Evolutionary conservation across 2,797 vertebrate genomes (phyloP), one percentile per base, ranked within the genome.

Genomic region (Coregonus ussuriensis): DNA sequence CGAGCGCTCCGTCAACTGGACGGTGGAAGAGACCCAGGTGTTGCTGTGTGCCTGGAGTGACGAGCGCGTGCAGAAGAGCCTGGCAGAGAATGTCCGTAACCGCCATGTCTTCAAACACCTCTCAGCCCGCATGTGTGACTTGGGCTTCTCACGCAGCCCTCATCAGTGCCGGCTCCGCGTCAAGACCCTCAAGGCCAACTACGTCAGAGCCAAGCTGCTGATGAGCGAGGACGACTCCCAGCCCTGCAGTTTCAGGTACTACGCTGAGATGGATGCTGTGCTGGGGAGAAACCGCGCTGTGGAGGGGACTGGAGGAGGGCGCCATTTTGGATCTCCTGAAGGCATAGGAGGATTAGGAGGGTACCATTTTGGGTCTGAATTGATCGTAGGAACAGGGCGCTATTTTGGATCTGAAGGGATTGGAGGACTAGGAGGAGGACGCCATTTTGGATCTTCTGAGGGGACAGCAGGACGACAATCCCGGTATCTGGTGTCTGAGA

Each of bases 141-240:
- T 89, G 88, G 91, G 90, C 1, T 92, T 91, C 80, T 82, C 78
- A 1, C 82, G 91, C 0, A 91, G 89, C 66, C 89, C 91, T 0
- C 90, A 91, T 81, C 91, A 92, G 79, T 92, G 91, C 33, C 84
- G 90, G 0, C 87, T 92, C 0, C 85, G 91, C 0, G 91, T 92
- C 15, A 92, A 92, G 77, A 92, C 91, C 0, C 87, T 92, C 16
- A 92, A 92, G 78, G 91, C 91, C 0, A 91, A 91, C 79, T 92
- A 92, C 0, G 88, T 86, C 7, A 78, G 89, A 9, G 86, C 91
- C 77, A 89, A 89, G 41, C 81, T 89, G 1, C 88, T 90, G 79
- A 73, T 54, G 37, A 88, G 82, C 7, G 71, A 83, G 0, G 79
- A 86, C 80, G 21, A 79, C 72, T 79, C 75, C 0, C 89, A 89